These are phyloP conservation scores for Panthera tigris DNA, from an alignment of 2,113 vertebrate species.

Conservation along the genomic window DNA sequence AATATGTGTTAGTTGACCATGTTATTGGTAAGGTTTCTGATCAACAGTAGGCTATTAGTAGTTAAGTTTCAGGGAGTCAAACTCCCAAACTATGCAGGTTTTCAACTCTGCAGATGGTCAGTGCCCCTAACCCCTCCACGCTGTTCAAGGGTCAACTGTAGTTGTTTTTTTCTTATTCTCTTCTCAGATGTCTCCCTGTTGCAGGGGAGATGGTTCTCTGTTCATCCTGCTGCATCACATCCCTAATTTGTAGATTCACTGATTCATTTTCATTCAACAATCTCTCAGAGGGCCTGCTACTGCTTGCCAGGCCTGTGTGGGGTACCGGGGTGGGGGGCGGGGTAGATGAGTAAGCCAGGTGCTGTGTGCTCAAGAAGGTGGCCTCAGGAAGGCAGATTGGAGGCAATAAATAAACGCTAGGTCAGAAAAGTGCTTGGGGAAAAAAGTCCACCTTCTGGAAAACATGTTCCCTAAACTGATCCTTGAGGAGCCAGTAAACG, in stretches of 20 bases:
- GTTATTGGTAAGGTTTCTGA: neutral
- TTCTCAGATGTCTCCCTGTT: neutral
- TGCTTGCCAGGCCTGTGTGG: neutral
- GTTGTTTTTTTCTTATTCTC: neutral
- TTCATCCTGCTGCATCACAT: neutral
- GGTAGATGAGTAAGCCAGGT: neutral
- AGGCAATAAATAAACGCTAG: neutral
- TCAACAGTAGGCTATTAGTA: neutral
- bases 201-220: neutral
- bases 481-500: neutral
- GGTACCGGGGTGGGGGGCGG: fast-evolving
- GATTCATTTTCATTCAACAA: neutral
- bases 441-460: neutral
- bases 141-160: neutral
- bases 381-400: neutral
- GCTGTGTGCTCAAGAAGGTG: neutral
- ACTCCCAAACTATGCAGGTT: neutral
- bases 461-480: neutral
- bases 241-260: neutral
- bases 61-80: neutral
- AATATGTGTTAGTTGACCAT: neutral
- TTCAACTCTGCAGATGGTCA: neutral
- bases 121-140: neutral
- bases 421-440: neutral
- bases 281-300: neutral